Percentiles rank a stretch among this genome's conserved stretches.
These are phyloP conservation scores for Gadus chalcogrammus DNA, from an alignment of 2,113 vertebrate genomes.

Conservation along the genomic window DNA sequence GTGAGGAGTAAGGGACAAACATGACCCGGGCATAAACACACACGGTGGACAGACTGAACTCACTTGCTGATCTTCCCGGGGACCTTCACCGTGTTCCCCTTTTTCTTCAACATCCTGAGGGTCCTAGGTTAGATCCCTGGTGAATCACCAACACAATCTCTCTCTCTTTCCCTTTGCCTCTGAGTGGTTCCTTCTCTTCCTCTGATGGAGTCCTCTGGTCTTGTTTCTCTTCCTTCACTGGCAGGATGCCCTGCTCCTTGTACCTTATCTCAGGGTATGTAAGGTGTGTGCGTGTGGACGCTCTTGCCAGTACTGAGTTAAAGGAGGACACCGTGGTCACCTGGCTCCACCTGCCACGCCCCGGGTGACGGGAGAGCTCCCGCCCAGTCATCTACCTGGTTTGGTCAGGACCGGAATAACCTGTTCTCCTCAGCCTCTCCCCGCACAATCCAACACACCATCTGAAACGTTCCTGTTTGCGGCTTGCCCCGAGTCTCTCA, in stretches of 20 bases:
- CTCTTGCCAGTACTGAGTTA: conserved; percentile 27
- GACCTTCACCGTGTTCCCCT: conserved; percentile 41
- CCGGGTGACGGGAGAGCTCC: too few species aligned
- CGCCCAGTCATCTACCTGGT: too few species aligned
- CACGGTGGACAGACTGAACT: conserved; percentile 28
- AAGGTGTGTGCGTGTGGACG: not conserved
- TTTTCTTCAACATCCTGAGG: conserved; percentile 66
- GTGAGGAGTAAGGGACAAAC: too few species aligned
- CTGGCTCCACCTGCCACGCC: too few species aligned
- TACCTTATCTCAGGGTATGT: too few species aligned
- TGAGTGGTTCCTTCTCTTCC: conserved; percentile 24
- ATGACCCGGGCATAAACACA: not conserved
- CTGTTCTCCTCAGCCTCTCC: conserved; percentile 52
- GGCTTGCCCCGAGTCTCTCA: too few species aligned
- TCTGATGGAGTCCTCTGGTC: conserved; percentile 7
- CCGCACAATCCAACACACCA: not conserved
- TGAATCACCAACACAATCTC: conserved; percentile 22
- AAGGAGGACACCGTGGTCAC: too few species aligned
- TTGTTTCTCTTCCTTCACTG: too few species aligned
- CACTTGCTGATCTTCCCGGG: conserved; percentile 60
- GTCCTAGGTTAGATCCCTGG: conserved; percentile 22
- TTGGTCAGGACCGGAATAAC: conserved; percentile 60
- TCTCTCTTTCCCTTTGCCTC: conserved; percentile 32
- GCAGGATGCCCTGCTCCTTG: too few species aligned
- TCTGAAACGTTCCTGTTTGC: not conserved